Evolutionary conservation across 2,888 invertebrate species (phyloP), one percentile per base, ranked within the genome.

Genomic region (Aleiodes leptofemur): DNA sequence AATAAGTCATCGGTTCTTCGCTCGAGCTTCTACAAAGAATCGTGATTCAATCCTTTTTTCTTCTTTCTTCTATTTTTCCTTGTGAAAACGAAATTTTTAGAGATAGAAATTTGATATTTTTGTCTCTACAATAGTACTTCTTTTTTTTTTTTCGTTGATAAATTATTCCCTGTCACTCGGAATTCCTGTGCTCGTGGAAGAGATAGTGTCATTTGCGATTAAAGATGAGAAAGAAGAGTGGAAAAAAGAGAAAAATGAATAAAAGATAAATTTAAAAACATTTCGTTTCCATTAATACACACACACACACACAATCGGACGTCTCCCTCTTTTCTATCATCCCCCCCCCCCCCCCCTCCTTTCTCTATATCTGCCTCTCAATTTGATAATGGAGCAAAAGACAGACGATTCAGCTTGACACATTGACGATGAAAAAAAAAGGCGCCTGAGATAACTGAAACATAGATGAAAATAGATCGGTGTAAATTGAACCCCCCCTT

Each of bases 121-220:
- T 11, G 34, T 16, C 57, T 29, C 29, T 6, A 5, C 31, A 7
- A 38, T 14, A 31, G 34, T 38, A 5, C 34, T 59, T 34, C 34
- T 61, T 61, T 34, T 43, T 34, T 43, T 38, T 61, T 38, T 31
- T 7, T 8, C 31, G 14, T 61, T 61, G 61, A 61, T 61, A 38
- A 61, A 61, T 61, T 61, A 14, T 38, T 38, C 61, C 14, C 14
- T 31, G 61, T 61, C 61, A 43, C 38, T 61, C 11, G 16, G 31
- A 61, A 61, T 61, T 31, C 43, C 61, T n/a, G n/a, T 14, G 38
- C 59, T 31, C 38, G 38, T 14, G 59, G 59, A 34, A 29, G 43
- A 61, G 61, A 61, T 61, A 38, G 43, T 31, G 61, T 38, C 14
- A 38, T 34, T 38, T 16, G 16, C 38, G 61, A 38, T 61, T 38